Conservation (phyloP, 2,888 invertebrate species). For the Tricholauxania praeusta region DNA sequence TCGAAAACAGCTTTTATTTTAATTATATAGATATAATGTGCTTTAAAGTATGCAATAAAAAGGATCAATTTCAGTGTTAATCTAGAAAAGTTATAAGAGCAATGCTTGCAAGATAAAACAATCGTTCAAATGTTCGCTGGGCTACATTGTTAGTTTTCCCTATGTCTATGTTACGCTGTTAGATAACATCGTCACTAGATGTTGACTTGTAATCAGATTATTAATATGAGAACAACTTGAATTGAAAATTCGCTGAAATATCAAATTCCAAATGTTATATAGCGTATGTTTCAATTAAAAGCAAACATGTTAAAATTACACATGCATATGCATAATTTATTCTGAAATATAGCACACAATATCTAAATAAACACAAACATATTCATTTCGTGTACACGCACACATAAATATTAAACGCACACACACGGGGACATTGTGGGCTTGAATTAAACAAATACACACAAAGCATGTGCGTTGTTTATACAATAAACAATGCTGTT, state of each 20-base stretch:
- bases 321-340: slow-evolving; percentile 24
- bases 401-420: neutral
- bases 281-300: slow-evolving; percentile 4
- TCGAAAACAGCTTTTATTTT: too few species aligned
- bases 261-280: neutral
- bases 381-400: slow-evolving; percentile 6
- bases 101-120: too few species aligned
- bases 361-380: slow-evolving; percentile 21
- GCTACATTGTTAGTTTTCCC: too few species aligned
- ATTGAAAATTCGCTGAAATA: neutral
- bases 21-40: too few species aligned
- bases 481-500: too few species aligned
- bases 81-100: too few species aligned
- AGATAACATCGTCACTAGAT: neutral
- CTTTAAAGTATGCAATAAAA: too few species aligned
- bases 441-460: too few species aligned
- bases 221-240: neutral
- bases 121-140: too few species aligned
- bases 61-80: too few species aligned
- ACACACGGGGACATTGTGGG: neutral
- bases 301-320: slow-evolving; percentile 21
- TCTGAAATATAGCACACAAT: neutral
- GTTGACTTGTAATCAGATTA: neutral
- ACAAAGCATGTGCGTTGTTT: too few species aligned
- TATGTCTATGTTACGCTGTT: too few species aligned